phyloP scores from a whole-genome alignment of 2,888 invertebrate species.

The Drosophila antonietae region DNA sequence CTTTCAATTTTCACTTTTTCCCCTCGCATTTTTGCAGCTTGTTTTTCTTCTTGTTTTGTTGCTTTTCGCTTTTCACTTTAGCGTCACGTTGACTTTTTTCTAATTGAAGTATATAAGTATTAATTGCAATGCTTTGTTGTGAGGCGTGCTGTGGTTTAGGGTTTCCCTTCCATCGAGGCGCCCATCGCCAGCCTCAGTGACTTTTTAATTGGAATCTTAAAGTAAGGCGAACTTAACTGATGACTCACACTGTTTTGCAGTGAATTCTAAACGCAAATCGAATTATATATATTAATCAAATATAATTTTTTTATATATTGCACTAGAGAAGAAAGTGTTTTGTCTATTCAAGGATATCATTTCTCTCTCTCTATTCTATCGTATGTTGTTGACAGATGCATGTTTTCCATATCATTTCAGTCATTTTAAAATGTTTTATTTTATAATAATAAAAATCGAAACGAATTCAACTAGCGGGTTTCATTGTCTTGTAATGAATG shows the following conservation, averaged over 20 bases:
- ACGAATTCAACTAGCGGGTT: no score
- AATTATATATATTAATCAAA: no score
- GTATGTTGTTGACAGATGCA: no score
- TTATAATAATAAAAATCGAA: no score
- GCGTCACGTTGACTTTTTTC: constrained; percentile 56
- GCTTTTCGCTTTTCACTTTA: constrained; percentile 42
- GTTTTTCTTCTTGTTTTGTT: constrained; percentile 9
- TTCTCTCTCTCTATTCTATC: no score
- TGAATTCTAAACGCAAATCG: background rate
- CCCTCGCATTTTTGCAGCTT: constrained; percentile 12
- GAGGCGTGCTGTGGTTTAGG: constrained; percentile 63
- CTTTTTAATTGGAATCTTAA: constrained; percentile 60
- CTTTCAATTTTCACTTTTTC: constrained; percentile 76
- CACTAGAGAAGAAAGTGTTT: no score
- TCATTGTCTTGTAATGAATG: no score
- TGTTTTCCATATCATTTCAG: no score
- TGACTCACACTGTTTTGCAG: background rate
- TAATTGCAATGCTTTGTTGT: constrained; percentile 77
- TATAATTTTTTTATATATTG: no score
- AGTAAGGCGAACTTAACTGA: constrained; percentile 12
- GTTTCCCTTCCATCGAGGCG: constrained; percentile 20
- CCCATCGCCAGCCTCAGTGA: constrained; percentile 27
- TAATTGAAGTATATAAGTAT: constrained; percentile 80
- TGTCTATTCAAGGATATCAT: no score
- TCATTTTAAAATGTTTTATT: no score